phyloP scores from a whole-genome alignment of 2,113 vertebrate genomes.

The rat (Rattus norvegicus) region DNA sequence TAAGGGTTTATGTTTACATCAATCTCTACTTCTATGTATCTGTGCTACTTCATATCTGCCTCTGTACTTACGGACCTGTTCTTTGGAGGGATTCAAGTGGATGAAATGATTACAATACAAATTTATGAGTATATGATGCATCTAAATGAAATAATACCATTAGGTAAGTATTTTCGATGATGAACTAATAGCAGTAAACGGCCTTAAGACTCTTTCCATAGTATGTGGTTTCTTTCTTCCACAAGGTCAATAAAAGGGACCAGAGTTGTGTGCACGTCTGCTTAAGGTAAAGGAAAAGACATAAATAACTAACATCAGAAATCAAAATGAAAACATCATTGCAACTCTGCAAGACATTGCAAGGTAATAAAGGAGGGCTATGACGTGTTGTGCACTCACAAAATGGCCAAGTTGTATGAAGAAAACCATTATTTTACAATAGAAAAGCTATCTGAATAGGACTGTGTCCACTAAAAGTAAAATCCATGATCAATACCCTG shows the following conservation, averaged over 20 bases:
- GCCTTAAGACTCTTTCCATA: neutral
- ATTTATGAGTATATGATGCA: neutral
- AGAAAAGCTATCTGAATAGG: neutral
- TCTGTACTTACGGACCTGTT: neutral
- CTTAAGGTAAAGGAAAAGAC: neutral
- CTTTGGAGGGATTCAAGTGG: neutral
- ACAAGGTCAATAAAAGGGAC: neutral
- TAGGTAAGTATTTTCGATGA: neutral
- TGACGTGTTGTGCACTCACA: neutral
- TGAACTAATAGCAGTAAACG: neutral
- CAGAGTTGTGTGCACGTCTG: neutral
- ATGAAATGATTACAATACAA: neutral
- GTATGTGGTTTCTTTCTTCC: neutral
- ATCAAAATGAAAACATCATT: neutral
- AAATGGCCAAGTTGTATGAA: neutral
- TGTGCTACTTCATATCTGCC: too few species aligned
- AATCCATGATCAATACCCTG: neutral
- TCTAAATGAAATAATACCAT: neutral
- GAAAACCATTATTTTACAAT: neutral
- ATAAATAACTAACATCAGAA: neutral
- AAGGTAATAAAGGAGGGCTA: neutral
- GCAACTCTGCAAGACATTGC: neutral
- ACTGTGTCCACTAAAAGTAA: neutral
- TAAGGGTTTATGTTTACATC: neutral
- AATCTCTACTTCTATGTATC: neutral